Evolutionary conservation across 2,113 vertebrate species (phyloP).

Genomic region (Xenopus tropicalis): DNA sequence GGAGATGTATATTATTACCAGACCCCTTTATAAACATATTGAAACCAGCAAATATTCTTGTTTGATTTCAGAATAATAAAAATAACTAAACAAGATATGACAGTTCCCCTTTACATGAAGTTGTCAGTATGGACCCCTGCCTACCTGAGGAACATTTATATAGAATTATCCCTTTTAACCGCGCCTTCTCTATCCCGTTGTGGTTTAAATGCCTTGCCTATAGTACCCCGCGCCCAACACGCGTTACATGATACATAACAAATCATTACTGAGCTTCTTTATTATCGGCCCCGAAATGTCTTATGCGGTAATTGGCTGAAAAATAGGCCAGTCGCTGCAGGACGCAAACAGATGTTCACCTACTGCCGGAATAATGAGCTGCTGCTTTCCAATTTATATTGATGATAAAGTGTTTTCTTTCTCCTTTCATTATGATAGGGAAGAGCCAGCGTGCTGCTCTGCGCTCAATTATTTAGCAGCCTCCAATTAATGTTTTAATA

Average conservation of each 20-base stretch:
- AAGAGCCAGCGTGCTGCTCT: conserved; percentile 21
- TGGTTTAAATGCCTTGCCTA: conserved; percentile 1
- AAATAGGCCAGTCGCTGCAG: conserved; percentile 42
- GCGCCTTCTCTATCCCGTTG: not conserved
- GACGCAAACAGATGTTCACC: conserved; percentile 38
- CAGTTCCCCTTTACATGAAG: too few relatives aligned
- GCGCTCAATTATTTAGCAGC: conserved; percentile 24
- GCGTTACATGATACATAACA: conserved; percentile 24
- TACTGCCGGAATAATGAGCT: conserved; percentile 36
- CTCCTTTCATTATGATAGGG: conserved; percentile 17
- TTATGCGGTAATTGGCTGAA: conserved; percentile 43
- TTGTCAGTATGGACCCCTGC: too few relatives aligned
- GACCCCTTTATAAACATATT: too few relatives aligned
- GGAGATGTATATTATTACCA: too few relatives aligned
- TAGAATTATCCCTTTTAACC: not conserved
- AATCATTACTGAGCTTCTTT: conserved; percentile 38
- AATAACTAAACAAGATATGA: too few relatives aligned
- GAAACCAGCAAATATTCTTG: too few relatives aligned
- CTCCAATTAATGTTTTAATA: not conserved
- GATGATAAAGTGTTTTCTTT: conserved; percentile 31
- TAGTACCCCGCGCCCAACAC: not conserved
- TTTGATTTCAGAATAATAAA: too few relatives aligned
- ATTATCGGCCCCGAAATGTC: conserved; percentile 34
- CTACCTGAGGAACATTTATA: too few relatives aligned
- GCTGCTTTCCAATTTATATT: conserved; percentile 36